Conservation (phyloP, 1,140 invertebrate species). For the Caenorhabditis brenneri region DNA sequence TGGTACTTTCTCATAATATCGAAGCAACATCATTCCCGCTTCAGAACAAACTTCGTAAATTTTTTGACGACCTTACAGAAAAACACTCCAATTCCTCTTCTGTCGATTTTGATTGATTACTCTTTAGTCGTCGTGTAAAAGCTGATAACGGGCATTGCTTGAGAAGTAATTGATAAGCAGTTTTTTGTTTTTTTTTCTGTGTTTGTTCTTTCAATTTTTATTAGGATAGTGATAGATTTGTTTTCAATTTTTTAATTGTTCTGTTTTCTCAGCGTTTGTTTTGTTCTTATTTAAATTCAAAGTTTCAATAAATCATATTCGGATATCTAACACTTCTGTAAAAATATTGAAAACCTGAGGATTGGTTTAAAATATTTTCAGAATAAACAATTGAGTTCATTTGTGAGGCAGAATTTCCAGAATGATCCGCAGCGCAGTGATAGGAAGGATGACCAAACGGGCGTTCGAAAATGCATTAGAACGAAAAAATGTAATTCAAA, state of each 20-base stretch:
- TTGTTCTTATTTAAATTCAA: not conserved
- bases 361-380: not conserved
- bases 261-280: not conserved
- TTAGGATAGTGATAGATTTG: conserved; percentile 19
- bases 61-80: conserved; percentile 4
- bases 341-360: not conserved
- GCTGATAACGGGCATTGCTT: not conserved
- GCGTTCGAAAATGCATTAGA: not conserved
- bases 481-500: not conserved
- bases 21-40: conserved; percentile 13
- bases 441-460: not conserved
- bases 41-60: conserved; percentile 28
- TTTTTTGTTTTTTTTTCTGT: not conserved
- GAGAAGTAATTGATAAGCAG: not conserved
- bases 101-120: not conserved
- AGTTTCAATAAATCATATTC: not conserved
- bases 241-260: not conserved
- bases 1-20: not conserved
- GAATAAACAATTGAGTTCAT: not conserved
- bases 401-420: not conserved
- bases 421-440: not conserved
- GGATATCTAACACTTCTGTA: not conserved
- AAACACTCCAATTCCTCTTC: not conserved
- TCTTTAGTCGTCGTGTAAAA: not conserved
- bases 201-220: not conserved